Base-by-base conservation (phyloP, 2,888 invertebrate species). In the Margaritifera margaritifera region DNA sequence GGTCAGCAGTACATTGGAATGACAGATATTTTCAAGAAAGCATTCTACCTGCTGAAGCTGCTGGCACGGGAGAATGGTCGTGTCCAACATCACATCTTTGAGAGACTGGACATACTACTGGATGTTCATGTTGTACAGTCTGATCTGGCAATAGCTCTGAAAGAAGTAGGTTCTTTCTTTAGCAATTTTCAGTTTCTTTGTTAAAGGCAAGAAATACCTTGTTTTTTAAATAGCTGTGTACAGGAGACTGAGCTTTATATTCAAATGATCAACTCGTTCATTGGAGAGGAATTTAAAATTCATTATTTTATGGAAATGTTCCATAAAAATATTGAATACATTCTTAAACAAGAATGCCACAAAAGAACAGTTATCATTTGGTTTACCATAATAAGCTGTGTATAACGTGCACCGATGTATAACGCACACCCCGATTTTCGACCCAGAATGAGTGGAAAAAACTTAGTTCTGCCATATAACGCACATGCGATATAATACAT, bases 1-100 rank as follows among this genome's bases (percentile, higher is more conserved):
- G 42, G 42, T 42, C 42, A 42, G 15, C 42, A 42, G 68, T 89
- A 89, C 76, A 83, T 85, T 19, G 89, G 87, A 1, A 86, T 88
- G 83, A 82, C 83, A 52, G 83, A 82, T 50, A 85, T 89, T 24
- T 86, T 88, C 74, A 81, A 85, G 77, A 88, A 88, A 74, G 84
- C 86, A 6, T 80, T 89, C 59, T 84, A 85, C 67, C 78, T 89
- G 64, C 80, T 89, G 70, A 83, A 85, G 73, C 78, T 85, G 22
- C 78, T 89, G 51, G 85, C 88, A 6, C 71, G 84, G 64, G 88
- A 88, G 63, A 89, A 89, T 68, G 84, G 84, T 56, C 71, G 82
- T 6, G 89, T 89, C 18, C 89, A 89, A 78, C 80, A 81, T 66
- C 84, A 89, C 71, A 83, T 89, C 63, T 89, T 87, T 78, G 87